These are phyloP conservation scores for Metopia argyrocephala DNA, from an alignment of 2,888 invertebrate genomes.

Conservation along the genomic window DNA sequence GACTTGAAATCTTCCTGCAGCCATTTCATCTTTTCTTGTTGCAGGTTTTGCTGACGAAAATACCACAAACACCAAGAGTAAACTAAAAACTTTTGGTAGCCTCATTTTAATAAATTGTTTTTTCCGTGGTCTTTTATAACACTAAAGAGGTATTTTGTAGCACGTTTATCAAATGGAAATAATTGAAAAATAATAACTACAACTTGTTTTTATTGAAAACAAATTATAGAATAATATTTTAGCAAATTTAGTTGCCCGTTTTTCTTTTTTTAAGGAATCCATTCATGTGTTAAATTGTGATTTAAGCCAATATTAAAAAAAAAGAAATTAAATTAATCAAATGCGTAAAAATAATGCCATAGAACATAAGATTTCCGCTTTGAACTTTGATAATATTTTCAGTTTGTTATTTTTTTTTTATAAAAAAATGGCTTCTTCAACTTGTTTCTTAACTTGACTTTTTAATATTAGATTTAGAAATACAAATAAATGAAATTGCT, in stretches of 20 bases:
- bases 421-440: too few species aligned
- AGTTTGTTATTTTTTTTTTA: too few species aligned
- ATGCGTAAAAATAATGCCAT: not conserved
- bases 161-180: not conserved
- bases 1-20: not conserved
- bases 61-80: not conserved
- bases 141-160: not conserved
- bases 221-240: too few species aligned
- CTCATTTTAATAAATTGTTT: not conserved
- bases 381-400: not conserved
- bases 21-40: not conserved
- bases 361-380: not conserved
- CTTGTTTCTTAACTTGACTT: too few species aligned
- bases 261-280: not conserved
- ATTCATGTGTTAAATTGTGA: slow-evolving; percentile 15
- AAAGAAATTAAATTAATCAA: too few species aligned
- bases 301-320: not conserved
- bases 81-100: not conserved
- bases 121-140: not conserved
- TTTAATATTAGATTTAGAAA: too few species aligned
- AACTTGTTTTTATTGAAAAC: not conserved
- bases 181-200: not conserved
- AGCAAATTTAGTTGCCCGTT: too few species aligned
- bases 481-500: too few species aligned
- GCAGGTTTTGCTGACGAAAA: not conserved